phyloP scores from a whole-genome alignment of 2,113 vertebrate genomes.

The Dromas ardeola region DNA sequence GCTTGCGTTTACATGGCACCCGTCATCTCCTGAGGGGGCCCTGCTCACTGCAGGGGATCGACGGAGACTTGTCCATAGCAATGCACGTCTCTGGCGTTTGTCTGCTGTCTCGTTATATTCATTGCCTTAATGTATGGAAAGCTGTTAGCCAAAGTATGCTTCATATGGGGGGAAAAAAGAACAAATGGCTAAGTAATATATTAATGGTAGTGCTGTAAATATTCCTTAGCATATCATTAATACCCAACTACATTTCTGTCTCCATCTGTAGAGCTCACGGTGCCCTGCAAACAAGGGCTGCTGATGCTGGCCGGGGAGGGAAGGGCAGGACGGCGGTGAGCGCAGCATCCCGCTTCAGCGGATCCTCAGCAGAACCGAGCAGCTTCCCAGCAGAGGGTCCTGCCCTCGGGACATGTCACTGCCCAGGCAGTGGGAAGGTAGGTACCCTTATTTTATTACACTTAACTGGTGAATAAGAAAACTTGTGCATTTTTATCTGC shows the following conservation, averaged over 20 bases:
- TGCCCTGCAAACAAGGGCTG: neutral
- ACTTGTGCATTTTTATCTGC: neutral
- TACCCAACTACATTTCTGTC: neutral
- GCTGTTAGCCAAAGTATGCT: slow-evolving; percentile 28
- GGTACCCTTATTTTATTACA: neutral
- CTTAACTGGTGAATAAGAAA: slow-evolving; percentile 17
- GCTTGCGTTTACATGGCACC: neutral
- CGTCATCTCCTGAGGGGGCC: neutral
- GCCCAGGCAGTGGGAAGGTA: neutral
- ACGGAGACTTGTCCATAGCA: neutral
- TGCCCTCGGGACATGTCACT: neutral
- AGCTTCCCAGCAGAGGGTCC: neutral
- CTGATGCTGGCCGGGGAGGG: neutral
- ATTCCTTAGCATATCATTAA: neutral
- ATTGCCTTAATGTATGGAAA: slow-evolving; percentile 24
- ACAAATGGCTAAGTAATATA: neutral
- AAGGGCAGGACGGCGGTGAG: rapidly evolving
- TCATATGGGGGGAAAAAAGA: neutral
- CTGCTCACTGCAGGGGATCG: neutral
- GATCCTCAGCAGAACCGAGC: neutral
- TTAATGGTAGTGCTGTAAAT: slow-evolving; percentile 29
- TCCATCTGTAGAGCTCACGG: rapidly evolving
- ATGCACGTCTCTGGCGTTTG: neutral
- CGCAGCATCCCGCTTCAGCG: rapidly evolving
- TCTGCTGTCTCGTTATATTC: neutral